Conservation (phyloP, 2,113 vertebrate genomes). For the Synodontis membranacea region DNA sequence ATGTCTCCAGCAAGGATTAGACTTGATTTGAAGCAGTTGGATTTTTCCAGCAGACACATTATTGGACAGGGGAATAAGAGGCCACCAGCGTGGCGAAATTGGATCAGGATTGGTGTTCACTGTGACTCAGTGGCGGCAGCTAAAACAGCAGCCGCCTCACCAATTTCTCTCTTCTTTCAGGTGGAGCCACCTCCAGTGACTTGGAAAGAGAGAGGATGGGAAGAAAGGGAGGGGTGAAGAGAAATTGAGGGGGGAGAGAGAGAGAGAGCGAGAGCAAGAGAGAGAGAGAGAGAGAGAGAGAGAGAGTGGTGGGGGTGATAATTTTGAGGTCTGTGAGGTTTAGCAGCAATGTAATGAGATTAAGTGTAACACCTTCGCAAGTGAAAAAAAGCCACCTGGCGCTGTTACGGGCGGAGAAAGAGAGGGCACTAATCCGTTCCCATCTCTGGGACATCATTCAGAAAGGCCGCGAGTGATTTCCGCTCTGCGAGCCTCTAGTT, state of each 20-base stretch:
- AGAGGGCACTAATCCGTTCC: slow-evolving; percentile 83
- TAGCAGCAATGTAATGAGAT: slow-evolving; percentile 90
- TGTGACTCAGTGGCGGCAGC: slow-evolving; percentile 68
- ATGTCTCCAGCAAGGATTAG: slow-evolving; percentile 92
- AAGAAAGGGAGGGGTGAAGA: slow-evolving; percentile 84
- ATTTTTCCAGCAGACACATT: slow-evolving; percentile 92
- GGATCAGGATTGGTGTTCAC: slow-evolving; percentile 88
- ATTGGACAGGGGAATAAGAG: slow-evolving; percentile 93
- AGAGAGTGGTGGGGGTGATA: slow-evolving; percentile 68
- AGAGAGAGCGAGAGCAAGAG: slow-evolving; percentile 17
- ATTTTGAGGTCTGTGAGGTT: slow-evolving; percentile 91
- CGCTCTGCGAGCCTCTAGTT: slow-evolving; percentile 83
- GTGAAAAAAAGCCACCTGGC: slow-evolving; percentile 83
- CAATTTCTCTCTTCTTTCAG: slow-evolving; percentile 87
- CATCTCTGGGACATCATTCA: slow-evolving; percentile 90
- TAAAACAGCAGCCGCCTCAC: slow-evolving; percentile 85
- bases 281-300: slow-evolving; percentile 21
- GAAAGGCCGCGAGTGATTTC: slow-evolving; percentile 79
- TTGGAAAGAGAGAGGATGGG: slow-evolving; percentile 89
- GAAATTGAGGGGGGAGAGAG: slow-evolving; percentile 70
- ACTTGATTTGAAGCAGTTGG: slow-evolving; percentile 93
- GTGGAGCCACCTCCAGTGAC: slow-evolving; percentile 89
- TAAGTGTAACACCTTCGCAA: slow-evolving; percentile 89
- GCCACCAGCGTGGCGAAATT: slow-evolving; percentile 87
- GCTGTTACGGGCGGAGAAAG: slow-evolving; percentile 82